Conservation (phyloP, 1,140 invertebrate species). For the Anoplophora glabripennis region DNA sequence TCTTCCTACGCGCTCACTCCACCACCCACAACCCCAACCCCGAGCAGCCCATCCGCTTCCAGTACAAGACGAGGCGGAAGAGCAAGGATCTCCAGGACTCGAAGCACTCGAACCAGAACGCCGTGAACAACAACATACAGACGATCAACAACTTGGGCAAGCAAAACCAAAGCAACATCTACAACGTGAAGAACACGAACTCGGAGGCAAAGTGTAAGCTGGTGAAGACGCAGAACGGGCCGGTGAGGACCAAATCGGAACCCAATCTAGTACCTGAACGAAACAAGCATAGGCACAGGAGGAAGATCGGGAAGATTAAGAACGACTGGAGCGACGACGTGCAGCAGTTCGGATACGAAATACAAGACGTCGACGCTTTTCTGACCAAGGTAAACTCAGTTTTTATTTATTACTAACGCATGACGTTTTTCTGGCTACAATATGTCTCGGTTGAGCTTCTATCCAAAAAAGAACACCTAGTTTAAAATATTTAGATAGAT, state of each 20-base stretch:
- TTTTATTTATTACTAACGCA: too few relatives aligned
- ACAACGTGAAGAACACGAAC: slow-evolving; percentile 26
- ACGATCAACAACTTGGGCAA: slow-evolving; percentile 16
- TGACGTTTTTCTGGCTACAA: too few relatives aligned
- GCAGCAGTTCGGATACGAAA: slow-evolving; percentile 68
- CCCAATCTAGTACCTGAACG: slow-evolving; percentile 36
- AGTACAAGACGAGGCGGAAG: slow-evolving; percentile 44
- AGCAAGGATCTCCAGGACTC: slow-evolving; percentile 13
- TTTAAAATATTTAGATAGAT: too few relatives aligned
- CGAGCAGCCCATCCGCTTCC: slow-evolving; percentile 46
- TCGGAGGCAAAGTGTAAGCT: slow-evolving; percentile 30
- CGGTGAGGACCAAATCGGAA: slow-evolving; percentile 41
- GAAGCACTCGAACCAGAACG: slow-evolving; percentile 7
- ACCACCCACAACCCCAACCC: slow-evolving; percentile 37
- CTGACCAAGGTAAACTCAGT: slow-evolving; percentile 59
- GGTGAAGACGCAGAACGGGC: slow-evolving; percentile 32
- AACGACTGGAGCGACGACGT: slow-evolving; percentile 46
- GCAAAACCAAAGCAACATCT: slow-evolving; percentile 22
- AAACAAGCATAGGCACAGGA: slow-evolving; percentile 26
- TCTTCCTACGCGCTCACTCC: slow-evolving; percentile 31
- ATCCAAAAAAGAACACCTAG: too few relatives aligned
- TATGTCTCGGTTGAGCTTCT: too few relatives aligned
- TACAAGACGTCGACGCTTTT: slow-evolving; percentile 70
- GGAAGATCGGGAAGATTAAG: slow-evolving; percentile 38
- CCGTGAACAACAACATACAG: slow-evolving; percentile 11